These are phyloP conservation scores for Xiphophorus maculatus DNA, from an alignment of 2,113 vertebrate genomes.

Conservation along the genomic window DNA sequence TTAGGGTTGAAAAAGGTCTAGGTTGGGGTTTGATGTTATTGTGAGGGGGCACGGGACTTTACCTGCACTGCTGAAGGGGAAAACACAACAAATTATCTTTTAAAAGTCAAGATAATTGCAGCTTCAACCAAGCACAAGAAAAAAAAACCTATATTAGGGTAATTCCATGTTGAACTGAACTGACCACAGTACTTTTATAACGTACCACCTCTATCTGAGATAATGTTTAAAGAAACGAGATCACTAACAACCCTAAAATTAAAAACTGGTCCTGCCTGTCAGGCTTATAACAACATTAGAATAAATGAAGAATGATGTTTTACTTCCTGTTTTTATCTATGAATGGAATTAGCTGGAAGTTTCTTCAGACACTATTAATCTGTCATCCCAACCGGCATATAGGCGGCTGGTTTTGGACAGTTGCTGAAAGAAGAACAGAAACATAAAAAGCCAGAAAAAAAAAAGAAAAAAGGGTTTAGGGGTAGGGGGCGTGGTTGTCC, in stretches of 20 bases:
- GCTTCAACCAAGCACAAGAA: slow-evolving; percentile 25
- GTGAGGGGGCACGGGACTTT: slow-evolving; percentile 37
- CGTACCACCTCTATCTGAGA: slow-evolving; percentile 5
- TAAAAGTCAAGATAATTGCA: slow-evolving; percentile 14
- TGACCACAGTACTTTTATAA: slow-evolving; percentile 17
- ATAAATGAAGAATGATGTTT: slow-evolving; percentile 44
- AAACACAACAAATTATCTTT: slow-evolving; percentile 8
- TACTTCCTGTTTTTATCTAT: slow-evolving; percentile 54
- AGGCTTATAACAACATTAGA: slow-evolving; percentile 27
- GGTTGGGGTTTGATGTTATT: slow-evolving; percentile 52
- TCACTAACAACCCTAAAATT: neutral
- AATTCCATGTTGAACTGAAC: neutral
- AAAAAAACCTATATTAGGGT: neutral
- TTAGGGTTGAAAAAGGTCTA: slow-evolving; percentile 51
- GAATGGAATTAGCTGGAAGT: slow-evolving; percentile 48
- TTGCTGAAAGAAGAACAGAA: slow-evolving; percentile 56
- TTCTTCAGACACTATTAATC: slow-evolving; percentile 54
- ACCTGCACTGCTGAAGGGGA: slow-evolving; percentile 25
- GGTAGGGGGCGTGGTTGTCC: neutral
- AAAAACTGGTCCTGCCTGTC: slow-evolving; percentile 7
- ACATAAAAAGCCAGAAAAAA: slow-evolving; percentile 19
- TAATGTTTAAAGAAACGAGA: slow-evolving; percentile 37
- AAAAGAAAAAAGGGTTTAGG: neutral
- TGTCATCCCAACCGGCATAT: slow-evolving; percentile 69
- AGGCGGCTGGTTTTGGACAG: slow-evolving; percentile 51